Evolutionary conservation across 2,888 invertebrate genomes (phyloP).

Genomic region (Amorpha juglandis): DNA sequence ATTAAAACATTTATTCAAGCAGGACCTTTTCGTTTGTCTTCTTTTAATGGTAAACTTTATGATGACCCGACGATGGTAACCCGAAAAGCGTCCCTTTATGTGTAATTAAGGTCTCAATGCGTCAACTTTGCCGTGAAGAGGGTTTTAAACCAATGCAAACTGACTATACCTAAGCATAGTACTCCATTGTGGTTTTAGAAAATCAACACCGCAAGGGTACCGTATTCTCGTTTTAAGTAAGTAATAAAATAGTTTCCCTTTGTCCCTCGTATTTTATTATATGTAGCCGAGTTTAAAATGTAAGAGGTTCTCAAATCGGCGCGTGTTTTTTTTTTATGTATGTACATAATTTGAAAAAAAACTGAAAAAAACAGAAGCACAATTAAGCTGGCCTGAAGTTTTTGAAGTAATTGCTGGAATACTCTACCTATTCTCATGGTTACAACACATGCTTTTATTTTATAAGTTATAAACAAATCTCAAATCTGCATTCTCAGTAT

Average conservation of each 20-base stretch:
- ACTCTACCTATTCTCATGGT: too few relatives aligned
- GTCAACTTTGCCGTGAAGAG: slow-evolving; percentile 71
- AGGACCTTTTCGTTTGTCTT: slow-evolving; percentile 7
- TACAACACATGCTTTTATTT: too few relatives aligned
- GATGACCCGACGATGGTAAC: slow-evolving; percentile 56
- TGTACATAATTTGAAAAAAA: too few relatives aligned
- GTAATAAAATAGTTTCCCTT: slow-evolving; percentile 1
- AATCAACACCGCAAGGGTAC: slow-evolving; percentile 32
- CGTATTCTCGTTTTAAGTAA: not conserved
- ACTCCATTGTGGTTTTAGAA: slow-evolving; percentile 36
- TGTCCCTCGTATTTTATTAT: not conserved
- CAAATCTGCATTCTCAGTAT: too few relatives aligned
- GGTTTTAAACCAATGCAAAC: slow-evolving; percentile 63
- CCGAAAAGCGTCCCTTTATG: slow-evolving; percentile 59
- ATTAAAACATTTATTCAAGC: slow-evolving; percentile 14
- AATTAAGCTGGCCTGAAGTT: too few relatives aligned
- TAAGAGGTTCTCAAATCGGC: too few relatives aligned
- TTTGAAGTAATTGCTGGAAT: too few relatives aligned
- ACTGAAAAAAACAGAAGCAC: too few relatives aligned
- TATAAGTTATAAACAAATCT: too few relatives aligned
- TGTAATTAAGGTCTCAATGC: slow-evolving; percentile 70
- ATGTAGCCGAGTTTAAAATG: too few relatives aligned
- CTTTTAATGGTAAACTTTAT: slow-evolving; percentile 50
- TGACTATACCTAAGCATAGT: slow-evolving; percentile 44
- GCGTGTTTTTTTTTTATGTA: too few relatives aligned